Conservation (phyloP, 2,113 vertebrate species). For the Brachyhypopomus occidentalis region DNA sequence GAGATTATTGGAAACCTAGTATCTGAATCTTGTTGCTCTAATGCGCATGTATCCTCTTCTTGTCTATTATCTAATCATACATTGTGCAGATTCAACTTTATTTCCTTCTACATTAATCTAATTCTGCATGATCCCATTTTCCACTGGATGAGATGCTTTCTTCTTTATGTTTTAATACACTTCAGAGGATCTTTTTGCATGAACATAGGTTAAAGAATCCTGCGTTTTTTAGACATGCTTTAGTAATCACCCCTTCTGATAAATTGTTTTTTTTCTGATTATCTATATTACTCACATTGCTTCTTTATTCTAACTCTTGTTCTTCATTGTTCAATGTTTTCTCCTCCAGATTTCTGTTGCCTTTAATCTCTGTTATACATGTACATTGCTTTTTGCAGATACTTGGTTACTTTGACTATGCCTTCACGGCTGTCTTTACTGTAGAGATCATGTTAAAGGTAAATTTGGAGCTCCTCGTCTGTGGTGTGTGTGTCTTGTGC, state of each 20-base stretch:
- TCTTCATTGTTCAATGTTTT: background rate
- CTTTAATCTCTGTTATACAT: conserved; percentile 76
- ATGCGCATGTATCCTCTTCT: no score
- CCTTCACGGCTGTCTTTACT: conserved; percentile 99
- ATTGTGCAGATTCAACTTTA: background rate
- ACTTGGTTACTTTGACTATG: conserved; percentile 99
- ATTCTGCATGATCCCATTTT: background rate
- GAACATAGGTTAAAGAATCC: no score
- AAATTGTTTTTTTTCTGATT: no score
- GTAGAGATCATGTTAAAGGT: conserved; percentile 99
- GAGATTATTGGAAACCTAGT: background rate
- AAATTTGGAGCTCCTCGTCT: conserved; percentile 79
- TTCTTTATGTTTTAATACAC: background rate
- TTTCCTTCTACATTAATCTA: background rate
- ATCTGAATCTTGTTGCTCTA: background rate
- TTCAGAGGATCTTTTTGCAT: no score
- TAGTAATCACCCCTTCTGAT: no score
- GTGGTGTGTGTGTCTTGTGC: conserved; percentile 72
- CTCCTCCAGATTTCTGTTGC: conserved; percentile 28
- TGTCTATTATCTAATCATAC: background rate
- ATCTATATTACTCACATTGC: background rate
- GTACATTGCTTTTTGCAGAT: conserved; percentile 94
- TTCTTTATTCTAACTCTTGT: background rate
- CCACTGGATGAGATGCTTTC: background rate
- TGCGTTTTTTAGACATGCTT: no score